Conservation (phyloP, 2,113 vertebrate genomes). For the Sciurus niger region DNA sequence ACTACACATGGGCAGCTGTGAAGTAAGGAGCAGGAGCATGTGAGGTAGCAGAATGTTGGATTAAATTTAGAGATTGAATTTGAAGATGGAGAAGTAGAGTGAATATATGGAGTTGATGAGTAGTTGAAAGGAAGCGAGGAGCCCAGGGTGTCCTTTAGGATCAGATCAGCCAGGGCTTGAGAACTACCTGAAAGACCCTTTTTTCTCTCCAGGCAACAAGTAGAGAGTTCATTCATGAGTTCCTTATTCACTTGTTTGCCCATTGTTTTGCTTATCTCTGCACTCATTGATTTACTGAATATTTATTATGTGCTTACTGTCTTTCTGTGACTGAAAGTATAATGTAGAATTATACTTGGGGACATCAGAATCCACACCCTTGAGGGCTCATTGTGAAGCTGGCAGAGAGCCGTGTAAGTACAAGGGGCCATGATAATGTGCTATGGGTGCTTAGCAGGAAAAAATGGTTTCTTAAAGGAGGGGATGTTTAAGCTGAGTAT, state of each 20-base stretch:
- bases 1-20: neutral
- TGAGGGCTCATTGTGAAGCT: neutral
- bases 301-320: neutral
- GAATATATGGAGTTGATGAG: neutral
- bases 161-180: constrained; percentile 22
- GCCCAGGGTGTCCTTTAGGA: neutral
- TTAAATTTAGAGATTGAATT: neutral
- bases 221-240: neutral
- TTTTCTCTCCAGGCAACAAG: neutral
- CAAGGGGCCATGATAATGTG: neutral
- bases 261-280: no score
- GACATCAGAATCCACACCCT: neutral
- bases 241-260: neutral
- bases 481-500: neutral
- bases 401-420: neutral
- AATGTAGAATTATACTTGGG: constrained; percentile 8
- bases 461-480: neutral
- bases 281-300: constrained; percentile 25
- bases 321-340: neutral
- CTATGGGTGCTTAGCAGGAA: neutral
- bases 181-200: neutral
- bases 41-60: neutral
- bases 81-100: constrained; percentile 19
- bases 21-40: neutral
- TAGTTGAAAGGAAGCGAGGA: neutral